Evolutionary conservation across 2,113 vertebrate genomes (phyloP).

Genomic region (Chaenocephalus aceratus): DNA sequence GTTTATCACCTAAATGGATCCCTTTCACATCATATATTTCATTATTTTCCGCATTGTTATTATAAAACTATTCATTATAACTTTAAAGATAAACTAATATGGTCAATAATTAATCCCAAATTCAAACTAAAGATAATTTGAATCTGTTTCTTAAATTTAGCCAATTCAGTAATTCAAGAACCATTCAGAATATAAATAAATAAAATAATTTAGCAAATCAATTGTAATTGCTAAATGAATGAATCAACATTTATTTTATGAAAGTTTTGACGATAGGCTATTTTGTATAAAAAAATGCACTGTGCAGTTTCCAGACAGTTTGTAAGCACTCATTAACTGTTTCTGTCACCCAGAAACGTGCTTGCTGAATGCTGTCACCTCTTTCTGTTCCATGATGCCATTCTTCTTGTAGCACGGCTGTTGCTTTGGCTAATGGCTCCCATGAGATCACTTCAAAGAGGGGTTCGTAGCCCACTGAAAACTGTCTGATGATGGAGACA

Average conservation of each 20-base stretch:
- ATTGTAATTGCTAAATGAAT: background rate
- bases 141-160: background rate
- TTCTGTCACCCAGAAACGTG: constrained; percentile 66
- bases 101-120: background rate
- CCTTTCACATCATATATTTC: background rate
- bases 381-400: constrained; percentile 74
- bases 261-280: background rate
- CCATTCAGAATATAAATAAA: background rate
- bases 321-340: constrained; percentile 35
- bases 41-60: background rate
- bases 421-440: constrained; percentile 73
- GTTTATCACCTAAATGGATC: background rate
- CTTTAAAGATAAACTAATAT: background rate
- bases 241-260: background rate
- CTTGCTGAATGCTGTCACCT: constrained; percentile 62
- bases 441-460: constrained; percentile 80
- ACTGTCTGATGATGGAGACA: constrained; percentile 62
- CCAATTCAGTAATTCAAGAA: background rate
- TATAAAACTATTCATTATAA: background rate
- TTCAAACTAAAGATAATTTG: background rate
- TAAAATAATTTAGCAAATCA: background rate
- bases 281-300: background rate
- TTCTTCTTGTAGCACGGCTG: constrained; percentile 45
- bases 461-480: constrained; percentile 49
- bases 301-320: constrained; percentile 23